A percentile compares a stretch with the other conserved stretches of the same genome.
These are phyloP conservation scores for Tenodera sinensis DNA, from an alignment of 2,888 invertebrate genomes.

Conservation along the genomic window DNA sequence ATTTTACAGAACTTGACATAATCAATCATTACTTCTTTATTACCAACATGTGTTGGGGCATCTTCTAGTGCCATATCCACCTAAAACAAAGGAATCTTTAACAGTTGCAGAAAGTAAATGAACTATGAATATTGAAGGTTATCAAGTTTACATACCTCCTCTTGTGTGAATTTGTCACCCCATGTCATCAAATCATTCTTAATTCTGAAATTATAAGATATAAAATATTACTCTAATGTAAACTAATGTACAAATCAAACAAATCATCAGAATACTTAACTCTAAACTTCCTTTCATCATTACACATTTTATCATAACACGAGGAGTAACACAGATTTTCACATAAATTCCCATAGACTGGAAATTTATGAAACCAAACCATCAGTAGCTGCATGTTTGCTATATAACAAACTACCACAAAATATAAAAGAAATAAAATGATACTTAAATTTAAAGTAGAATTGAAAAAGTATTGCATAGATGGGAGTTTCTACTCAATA, in stretches of 20 bases:
- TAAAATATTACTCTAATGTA: not conserved
- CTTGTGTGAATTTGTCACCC: constrained; percentile 60
- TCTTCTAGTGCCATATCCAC: constrained; percentile 57
- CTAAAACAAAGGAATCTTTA: constrained; percentile 24
- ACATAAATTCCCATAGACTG: no score
- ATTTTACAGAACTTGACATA: constrained; percentile 60
- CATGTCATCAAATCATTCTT: constrained; percentile 62
- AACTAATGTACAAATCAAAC: not conserved
- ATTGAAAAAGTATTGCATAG: no score
- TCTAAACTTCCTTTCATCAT: no score
- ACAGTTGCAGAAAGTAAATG: not conserved
- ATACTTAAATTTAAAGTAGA: no score
- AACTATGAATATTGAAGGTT: not conserved
- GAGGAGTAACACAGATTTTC: no score
- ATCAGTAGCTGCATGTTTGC: no score
- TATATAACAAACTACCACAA: no score
- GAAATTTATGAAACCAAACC: no score
- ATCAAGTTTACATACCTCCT: constrained; percentile 48
- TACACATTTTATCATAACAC: no score
- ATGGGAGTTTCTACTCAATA: no score
- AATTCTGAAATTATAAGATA: constrained; percentile 48
- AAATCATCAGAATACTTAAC: no score
- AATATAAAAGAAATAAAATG: no score
- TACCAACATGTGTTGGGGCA: constrained; percentile 52
- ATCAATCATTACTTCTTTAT: constrained; percentile 56